Evolutionary conservation across 1,140 invertebrate species (phyloP).

Genomic region (Micrasema minimum): DNA sequence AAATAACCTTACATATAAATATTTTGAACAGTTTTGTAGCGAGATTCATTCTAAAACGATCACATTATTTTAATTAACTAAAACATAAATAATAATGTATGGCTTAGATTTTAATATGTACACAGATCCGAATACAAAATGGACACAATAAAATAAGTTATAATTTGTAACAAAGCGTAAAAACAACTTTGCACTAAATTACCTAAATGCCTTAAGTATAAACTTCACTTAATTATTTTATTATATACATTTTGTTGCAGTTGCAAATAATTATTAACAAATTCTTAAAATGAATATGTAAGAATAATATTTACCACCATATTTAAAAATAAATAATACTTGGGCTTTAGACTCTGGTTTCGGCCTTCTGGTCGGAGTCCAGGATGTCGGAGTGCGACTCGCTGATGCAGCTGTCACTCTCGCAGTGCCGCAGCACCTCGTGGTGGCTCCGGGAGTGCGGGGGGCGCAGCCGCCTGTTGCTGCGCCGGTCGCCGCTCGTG

Average conservation of each 20-base stretch:
- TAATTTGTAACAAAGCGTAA: too few relatives aligned
- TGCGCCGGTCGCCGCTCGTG: slow-evolving; percentile 60
- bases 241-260: slow-evolving; percentile 19
- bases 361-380: slow-evolving; percentile 46
- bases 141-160: too few relatives aligned
- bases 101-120: neutral
- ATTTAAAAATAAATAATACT: neutral
- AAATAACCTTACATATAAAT: too few relatives aligned
- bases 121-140: too few relatives aligned
- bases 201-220: slow-evolving; percentile 16
- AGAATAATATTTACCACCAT: slow-evolving; percentile 12
- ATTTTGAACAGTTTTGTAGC: slow-evolving; percentile 4
- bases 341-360: slow-evolving; percentile 43
- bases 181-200: neutral
- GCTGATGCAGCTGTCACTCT: slow-evolving; percentile 65
- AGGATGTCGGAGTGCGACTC: slow-evolving; percentile 60
- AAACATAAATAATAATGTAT: neutral
- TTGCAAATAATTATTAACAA: slow-evolving; percentile 4
- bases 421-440: slow-evolving; percentile 61
- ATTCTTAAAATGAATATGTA: slow-evolving; percentile 22
- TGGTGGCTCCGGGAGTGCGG: slow-evolving; percentile 59
- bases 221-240: slow-evolving; percentile 12
- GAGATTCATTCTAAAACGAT: too few relatives aligned
- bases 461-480: slow-evolving; percentile 54
- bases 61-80: neutral